phyloP scores from a whole-genome alignment of 2,113 vertebrate species.

The Tiliqua scincoides region DNA sequence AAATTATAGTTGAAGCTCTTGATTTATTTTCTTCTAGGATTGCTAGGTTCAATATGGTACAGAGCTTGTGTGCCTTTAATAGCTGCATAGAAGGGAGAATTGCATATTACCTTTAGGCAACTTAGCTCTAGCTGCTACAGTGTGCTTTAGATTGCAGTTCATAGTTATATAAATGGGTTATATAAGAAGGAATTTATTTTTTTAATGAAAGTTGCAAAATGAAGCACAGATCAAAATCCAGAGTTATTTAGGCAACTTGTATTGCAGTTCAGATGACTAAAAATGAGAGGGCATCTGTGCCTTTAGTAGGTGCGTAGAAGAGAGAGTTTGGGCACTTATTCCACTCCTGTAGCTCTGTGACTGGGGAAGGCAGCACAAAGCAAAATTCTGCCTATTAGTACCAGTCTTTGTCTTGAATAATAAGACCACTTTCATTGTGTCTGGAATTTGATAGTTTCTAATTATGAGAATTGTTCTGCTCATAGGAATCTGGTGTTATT shows the following conservation, averaged over 20 bases:
- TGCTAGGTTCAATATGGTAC: not conserved
- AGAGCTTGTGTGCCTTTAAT: constrained; percentile 2
- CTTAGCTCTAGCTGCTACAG: constrained; percentile 4
- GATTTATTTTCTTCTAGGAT: not conserved
- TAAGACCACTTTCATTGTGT: not conserved
- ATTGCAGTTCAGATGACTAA: not conserved
- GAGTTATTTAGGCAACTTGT: not conserved
- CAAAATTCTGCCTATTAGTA: not conserved
- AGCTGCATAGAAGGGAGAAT: constrained; percentile 11
- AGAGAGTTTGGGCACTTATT: not conserved
- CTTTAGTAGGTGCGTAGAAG: not conserved
- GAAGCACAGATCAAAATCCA: not conserved
- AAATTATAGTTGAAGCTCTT: not conserved
- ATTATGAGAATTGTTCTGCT: not conserved
- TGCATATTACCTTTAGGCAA: constrained; percentile 13
- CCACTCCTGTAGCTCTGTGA: not conserved
- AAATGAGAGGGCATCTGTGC: not conserved
- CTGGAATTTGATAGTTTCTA: not conserved
- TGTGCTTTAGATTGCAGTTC: not conserved
- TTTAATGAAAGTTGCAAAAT: not conserved
- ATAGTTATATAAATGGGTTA: constrained; percentile 21
- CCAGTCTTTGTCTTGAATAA: not conserved
- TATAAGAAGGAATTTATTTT: constrained; percentile 4
- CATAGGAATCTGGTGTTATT: not conserved
- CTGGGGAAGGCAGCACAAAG: not conserved